Conservation (phyloP, 2,113 vertebrate genomes). For the Phalacrocorax carbo region DNA sequence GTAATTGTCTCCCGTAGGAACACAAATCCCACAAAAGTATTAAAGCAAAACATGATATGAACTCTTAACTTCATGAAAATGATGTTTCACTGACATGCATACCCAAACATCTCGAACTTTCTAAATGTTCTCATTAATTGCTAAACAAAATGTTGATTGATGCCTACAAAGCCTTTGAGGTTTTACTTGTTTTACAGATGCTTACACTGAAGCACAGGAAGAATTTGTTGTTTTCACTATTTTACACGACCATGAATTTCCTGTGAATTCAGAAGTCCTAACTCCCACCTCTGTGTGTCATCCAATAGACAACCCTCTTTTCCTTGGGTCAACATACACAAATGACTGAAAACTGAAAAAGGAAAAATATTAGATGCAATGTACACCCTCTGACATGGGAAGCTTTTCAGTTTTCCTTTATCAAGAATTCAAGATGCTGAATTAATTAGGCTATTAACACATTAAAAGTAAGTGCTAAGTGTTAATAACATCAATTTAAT, state of each 20-base stretch:
- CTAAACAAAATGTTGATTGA: not conserved
- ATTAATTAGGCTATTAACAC: constrained; percentile 52
- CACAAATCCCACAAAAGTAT: not conserved
- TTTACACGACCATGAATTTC: not conserved
- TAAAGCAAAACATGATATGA: not conserved
- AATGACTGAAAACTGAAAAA: not conserved
- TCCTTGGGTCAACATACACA: not conserved
- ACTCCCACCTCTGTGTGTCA: not conserved
- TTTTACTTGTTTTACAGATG: not conserved
- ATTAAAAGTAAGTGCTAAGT: constrained; percentile 59
- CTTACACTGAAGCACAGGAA: not conserved
- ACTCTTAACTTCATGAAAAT: not conserved
- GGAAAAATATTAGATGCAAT: not conserved
- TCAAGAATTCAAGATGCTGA: constrained; percentile 34
- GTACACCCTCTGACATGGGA: not conserved
- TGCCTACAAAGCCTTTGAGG: not conserved
- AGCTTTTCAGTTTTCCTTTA: not conserved
- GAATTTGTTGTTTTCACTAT: not conserved
- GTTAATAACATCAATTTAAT: constrained; percentile 60
- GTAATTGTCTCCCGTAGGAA: not conserved
- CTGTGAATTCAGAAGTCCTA: not conserved
- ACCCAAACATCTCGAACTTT: not conserved
- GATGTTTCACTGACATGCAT: not conserved
- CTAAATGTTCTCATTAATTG: not conserved
- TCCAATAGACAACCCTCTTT: not conserved